These are phyloP conservation scores for Anniella stebbinsi DNA, from an alignment of 2,797 vertebrate species.

Conservation along the genomic window DNA sequence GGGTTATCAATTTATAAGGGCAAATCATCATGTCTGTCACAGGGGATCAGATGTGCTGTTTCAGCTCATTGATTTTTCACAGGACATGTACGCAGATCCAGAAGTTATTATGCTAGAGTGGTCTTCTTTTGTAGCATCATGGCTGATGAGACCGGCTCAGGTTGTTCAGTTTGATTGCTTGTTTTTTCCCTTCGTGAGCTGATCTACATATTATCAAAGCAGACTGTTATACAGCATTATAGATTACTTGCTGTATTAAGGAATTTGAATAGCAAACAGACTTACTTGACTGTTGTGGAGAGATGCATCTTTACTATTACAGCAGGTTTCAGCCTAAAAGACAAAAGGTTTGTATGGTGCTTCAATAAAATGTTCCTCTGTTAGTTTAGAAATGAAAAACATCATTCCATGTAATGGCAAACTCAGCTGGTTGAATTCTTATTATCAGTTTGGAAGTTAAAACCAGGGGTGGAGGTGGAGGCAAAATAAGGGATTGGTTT, in stretches of 20 bases:
- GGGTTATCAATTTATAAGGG: not conserved
- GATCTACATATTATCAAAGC: not conserved
- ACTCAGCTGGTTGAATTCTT: not conserved
- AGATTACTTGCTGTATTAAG: too few species aligned
- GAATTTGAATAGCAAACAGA: not conserved
- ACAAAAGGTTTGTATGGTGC: too few species aligned
- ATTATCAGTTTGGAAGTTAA: not conserved
- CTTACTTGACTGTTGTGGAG: not conserved
- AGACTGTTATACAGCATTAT: too few species aligned
- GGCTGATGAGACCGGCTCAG: not conserved
- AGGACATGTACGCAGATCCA: not conserved
- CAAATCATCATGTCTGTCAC: not conserved
- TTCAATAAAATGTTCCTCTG: not conserved
- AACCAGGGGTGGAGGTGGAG: not conserved
- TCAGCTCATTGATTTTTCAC: not conserved
- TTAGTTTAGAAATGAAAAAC: not conserved
- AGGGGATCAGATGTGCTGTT: not conserved
- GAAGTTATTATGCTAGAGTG: not conserved
- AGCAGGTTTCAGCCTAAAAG: too few species aligned
- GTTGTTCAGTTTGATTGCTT: not conserved
- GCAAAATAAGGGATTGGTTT: too few species aligned
- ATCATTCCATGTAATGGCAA: not conserved
- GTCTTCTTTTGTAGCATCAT: not conserved
- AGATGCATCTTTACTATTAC: not conserved
- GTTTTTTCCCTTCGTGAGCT: not conserved